phyloP scores from a whole-genome alignment of 2,888 invertebrate genomes.

The Noctua janthe region DNA sequence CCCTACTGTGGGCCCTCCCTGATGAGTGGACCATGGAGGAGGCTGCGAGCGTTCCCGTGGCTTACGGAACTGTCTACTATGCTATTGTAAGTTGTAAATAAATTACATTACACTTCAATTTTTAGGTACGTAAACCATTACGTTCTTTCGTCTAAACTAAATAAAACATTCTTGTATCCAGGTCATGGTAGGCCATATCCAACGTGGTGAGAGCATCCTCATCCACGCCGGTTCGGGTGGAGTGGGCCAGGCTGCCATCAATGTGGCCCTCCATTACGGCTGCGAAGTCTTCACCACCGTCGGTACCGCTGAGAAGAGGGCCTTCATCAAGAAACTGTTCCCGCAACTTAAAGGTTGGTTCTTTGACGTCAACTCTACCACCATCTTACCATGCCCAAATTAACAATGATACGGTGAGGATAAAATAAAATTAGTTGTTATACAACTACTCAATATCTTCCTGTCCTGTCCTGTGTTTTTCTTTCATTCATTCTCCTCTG shows the following conservation, averaged over 20 bases:
- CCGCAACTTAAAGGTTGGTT: conserved; percentile 91
- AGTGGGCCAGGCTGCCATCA: conserved; percentile 99
- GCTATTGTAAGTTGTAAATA: conserved; percentile 80
- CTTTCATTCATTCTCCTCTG: no score
- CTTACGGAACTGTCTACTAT: conserved; percentile 92
- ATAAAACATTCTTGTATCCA: conserved; percentile 48
- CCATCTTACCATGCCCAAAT: neutral
- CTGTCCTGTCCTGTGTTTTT: no score
- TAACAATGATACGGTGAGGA: neutral
- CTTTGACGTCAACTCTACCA: neutral
- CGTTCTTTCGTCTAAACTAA: neutral
- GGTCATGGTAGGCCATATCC: conserved; percentile 93
- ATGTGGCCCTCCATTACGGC: conserved; percentile 96
- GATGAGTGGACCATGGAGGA: conserved; percentile 93
- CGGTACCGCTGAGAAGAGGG: conserved; percentile 96
- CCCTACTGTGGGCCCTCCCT: conserved; percentile 92
- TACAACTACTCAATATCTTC: neutral
- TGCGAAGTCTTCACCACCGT: conserved; percentile 98
- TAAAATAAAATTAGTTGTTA: neutral
- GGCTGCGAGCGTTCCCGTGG: conserved; percentile 95
- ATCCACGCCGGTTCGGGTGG: conserved; percentile 99
- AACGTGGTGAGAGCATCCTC: conserved; percentile 95
- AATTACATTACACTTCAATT: neutral
- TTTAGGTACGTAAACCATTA: neutral
- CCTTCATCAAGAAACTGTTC: conserved; percentile 97